Base-by-base conservation (phyloP, 2,113 vertebrate genomes). In the Bufo bufo region DNA sequence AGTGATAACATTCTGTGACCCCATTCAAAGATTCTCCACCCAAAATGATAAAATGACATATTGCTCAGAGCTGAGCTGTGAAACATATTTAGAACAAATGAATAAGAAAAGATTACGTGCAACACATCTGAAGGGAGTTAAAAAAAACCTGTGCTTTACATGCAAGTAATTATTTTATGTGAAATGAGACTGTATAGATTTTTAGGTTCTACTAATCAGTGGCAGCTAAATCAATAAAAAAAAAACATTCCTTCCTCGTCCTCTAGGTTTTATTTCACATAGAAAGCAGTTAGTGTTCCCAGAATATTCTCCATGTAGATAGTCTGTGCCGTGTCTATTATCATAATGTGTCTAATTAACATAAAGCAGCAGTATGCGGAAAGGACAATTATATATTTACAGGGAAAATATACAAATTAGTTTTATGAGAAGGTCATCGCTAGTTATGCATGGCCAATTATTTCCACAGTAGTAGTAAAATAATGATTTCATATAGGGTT, bases 1-100 rank as follows among this genome's bases (percentile, higher is more conserved):
- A 88, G 86, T 88, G 86, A 88, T 77, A 88, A 88, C 66, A 83
- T 88, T 77, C 56, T 52, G 71, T 77, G 69, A 88, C 86, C 86
- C 71, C 80, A 83, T 83, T 83, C 86, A 88, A 88, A 71, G 86
- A 88, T 88, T 83, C 86, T 65, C 56, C 80, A 77, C 80, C 79
- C 80, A 52, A 88, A 82, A 88, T 77, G 69, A 88, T 88, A 83
- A 83, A 88, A 88, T n/a, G 56, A 65, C 80, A 88, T 82, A 88
- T 88, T 88, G 82, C 86, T n/a, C 56, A 65, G 71, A 61, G 58
- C 49, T 65, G 86, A 83, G 56, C 69, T 88, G 69, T 77, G 69
- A 83, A 88, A 75, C 72, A 82, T 87, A 82, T 87, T 82, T 52
- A 61, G 65, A 82, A 72, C 23, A 50, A 66, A 58, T 63, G 56